phyloP scores from a whole-genome alignment of 2,888 invertebrate species.

The Slavum lentiscoides region DNA sequence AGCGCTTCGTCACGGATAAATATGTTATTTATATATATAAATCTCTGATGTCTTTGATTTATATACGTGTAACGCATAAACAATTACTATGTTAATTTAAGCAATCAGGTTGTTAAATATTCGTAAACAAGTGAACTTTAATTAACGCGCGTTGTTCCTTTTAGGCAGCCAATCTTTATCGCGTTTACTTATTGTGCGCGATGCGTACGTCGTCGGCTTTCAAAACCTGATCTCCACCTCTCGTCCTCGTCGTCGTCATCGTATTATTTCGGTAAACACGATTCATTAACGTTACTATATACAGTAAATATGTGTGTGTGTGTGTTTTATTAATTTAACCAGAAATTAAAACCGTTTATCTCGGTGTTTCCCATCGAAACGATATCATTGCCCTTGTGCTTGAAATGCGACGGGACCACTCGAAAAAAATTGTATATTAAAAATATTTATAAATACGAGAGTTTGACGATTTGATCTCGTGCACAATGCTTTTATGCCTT shows the following conservation, averaged over 20 bases:
- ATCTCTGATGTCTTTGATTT: too few relatives aligned
- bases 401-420: too few relatives aligned
- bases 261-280: neutral
- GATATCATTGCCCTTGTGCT: neutral
- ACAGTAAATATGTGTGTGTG: too few relatives aligned
- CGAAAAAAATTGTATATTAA: too few relatives aligned
- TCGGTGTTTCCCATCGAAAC: neutral
- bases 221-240: neutral
- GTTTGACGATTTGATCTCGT: too few relatives aligned
- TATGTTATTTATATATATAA: too few relatives aligned
- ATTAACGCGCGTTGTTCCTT: neutral
- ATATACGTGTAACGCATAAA: too few relatives aligned
- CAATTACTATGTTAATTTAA: neutral
- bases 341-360: constrained; percentile 3
- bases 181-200: too few relatives aligned
- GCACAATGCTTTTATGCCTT: too few relatives aligned
- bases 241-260: neutral
- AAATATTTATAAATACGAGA: too few relatives aligned
- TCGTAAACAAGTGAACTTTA: neutral
- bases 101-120: neutral
- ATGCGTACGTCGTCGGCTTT: neutral
- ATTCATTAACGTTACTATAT: constrained; percentile 11
- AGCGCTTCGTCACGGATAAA: too few relatives aligned
- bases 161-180: neutral
- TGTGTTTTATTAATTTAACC: neutral